Evolutionary conservation across 2,797 vertebrate genomes (phyloP).

Genomic region (Oceanodroma leucorhoa): DNA sequence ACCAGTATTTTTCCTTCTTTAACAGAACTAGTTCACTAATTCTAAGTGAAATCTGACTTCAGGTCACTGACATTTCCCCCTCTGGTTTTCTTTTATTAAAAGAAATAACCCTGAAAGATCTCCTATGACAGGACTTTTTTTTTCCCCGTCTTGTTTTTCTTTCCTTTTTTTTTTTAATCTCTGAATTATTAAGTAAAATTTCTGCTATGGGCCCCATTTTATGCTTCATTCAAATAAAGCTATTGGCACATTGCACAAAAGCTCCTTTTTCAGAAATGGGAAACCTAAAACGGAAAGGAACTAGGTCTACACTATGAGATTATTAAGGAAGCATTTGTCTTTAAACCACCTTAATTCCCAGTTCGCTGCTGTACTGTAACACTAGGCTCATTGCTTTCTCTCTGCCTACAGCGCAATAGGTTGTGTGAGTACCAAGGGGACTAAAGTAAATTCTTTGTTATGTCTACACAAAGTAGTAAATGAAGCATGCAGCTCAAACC

Average conservation of each 20-base stretch:
- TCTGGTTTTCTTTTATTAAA: background rate
- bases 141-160: accelerated
- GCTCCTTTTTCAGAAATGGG: background rate
- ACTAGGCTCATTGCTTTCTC: background rate
- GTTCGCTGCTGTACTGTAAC: background rate
- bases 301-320: background rate
- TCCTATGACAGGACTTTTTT: background rate
- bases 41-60: background rate
- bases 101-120: background rate
- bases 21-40: background rate
- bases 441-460: conserved; percentile 50
- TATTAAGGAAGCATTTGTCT: background rate
- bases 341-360: conserved; percentile 9
- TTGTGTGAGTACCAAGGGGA: background rate
- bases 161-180: no score
- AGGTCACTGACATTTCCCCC: background rate
- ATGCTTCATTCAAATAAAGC: background rate
- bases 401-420: background rate
- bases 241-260: background rate
- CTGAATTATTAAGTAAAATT: background rate
- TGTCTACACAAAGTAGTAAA: conserved; percentile 50
- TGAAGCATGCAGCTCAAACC: conserved; percentile 34
- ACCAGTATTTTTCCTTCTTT: background rate
- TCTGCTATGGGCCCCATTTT: background rate
- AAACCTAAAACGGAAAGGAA: background rate